Conservation (phyloP, 2,113 vertebrate species). For the Microtus montanus region DNA sequence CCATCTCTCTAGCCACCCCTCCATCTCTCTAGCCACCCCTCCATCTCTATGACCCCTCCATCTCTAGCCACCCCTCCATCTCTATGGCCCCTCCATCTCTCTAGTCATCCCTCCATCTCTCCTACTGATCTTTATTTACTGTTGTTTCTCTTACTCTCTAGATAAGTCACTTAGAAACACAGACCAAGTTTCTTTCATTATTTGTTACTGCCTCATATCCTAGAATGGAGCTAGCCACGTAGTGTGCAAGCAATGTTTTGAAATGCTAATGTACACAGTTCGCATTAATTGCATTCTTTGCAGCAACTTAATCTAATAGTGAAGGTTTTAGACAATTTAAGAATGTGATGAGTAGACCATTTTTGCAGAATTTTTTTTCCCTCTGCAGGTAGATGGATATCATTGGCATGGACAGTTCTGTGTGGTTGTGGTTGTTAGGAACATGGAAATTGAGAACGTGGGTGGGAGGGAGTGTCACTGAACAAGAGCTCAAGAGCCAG, state of each 20-base stretch:
- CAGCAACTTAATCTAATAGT: neutral
- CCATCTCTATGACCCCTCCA: too few species aligned
- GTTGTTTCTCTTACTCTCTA: neutral
- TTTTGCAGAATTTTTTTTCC: neutral
- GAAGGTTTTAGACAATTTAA: constrained; percentile 14
- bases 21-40: too few species aligned
- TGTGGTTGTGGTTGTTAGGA: neutral
- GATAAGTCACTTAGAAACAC: neutral
- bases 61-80: too few species aligned
- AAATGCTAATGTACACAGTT: neutral
- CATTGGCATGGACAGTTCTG: neutral
- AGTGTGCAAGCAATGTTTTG: neutral
- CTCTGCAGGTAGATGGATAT: neutral
- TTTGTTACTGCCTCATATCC: neutral
- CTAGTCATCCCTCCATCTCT: neutral
- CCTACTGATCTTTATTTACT: neutral
- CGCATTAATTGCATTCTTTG: neutral
- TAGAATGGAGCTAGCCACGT: neutral
- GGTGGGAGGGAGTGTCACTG: neutral
- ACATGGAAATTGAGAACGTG: neutral
- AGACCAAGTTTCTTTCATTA: neutral
- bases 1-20: too few species aligned
- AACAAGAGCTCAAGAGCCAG: neutral
- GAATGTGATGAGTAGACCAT: neutral
- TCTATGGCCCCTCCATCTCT: too few species aligned